Conservation (phyloP, 2,888 invertebrate species). For the Hecatera dysodea region DNA sequence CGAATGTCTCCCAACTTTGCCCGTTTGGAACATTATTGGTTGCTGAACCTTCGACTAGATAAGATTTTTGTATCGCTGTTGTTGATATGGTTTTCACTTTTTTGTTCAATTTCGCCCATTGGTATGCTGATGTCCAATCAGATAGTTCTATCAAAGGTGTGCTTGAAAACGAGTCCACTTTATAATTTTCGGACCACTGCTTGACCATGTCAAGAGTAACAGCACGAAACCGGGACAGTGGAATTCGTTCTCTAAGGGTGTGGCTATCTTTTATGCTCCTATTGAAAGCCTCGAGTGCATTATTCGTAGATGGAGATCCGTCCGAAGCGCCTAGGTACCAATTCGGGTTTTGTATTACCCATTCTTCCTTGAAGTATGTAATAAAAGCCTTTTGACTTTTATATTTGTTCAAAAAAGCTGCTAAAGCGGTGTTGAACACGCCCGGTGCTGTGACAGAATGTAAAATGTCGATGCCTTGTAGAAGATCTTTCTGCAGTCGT, state of each 20-base stretch:
- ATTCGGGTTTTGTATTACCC: conserved; percentile 30
- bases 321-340: conserved; percentile 23
- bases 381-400: conserved; percentile 26
- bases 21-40: too few species aligned
- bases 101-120: conserved; percentile 29
- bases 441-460: conserved; percentile 19
- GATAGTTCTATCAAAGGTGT: background rate
- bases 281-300: conserved; percentile 19
- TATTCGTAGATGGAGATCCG: conserved; percentile 11
- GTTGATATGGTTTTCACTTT: too few species aligned
- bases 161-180: too few species aligned
- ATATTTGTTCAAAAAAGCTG: conserved; percentile 29
- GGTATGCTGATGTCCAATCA: conserved; percentile 35
- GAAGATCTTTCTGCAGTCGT: conserved; percentile 15
- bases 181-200: conserved; percentile 31
- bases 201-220: conserved; percentile 32
- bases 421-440: conserved; percentile 20
- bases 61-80: too few species aligned
- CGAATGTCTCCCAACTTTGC: too few species aligned
- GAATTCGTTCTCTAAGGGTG: conserved; percentile 20
- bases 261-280: conserved; percentile 15
- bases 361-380: conserved; percentile 32
- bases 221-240: conserved; percentile 9
- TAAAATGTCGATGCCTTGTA: conserved; percentile 13
- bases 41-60: too few species aligned